phyloP scores from a whole-genome alignment of 2,113 vertebrate genomes.

The Eidolon helvum region DNA sequence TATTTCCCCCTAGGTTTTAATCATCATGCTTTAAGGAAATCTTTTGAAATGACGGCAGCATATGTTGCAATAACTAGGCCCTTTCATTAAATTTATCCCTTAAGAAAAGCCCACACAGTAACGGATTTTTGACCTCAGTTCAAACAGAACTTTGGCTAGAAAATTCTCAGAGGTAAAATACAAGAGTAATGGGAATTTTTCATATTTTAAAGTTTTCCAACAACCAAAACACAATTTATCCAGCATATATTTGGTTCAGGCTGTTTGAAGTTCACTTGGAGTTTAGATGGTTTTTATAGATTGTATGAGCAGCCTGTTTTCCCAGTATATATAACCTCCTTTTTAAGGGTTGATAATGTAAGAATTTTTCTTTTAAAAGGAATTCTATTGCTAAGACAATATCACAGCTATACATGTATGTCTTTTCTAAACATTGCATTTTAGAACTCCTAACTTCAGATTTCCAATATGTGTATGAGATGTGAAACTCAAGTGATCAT shows the following conservation, averaged over 20 bases:
- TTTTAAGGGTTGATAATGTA: not conserved
- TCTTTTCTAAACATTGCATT: slow-evolving; percentile 26
- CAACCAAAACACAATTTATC: not conserved
- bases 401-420: not conserved
- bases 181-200: slow-evolving; percentile 49
- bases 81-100: slow-evolving; percentile 63
- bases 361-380: slow-evolving; percentile 24
- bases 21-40: slow-evolving; percentile 38
- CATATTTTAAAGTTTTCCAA: slow-evolving; percentile 41
- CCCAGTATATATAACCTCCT: not conserved
- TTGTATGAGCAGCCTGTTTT: not conserved
- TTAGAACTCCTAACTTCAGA: slow-evolving; percentile 53
- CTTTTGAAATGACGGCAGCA: slow-evolving; percentile 43
- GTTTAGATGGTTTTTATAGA: slow-evolving; percentile 27
- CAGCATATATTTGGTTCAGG: slow-evolving; percentile 37
- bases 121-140: slow-evolving; percentile 63
- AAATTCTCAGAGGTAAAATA: slow-evolving; percentile 62
- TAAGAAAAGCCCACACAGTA: slow-evolving; percentile 57
- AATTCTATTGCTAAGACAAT: not conserved
- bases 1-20: slow-evolving; percentile 67
- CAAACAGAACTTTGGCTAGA: slow-evolving; percentile 59
- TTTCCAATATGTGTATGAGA: slow-evolving; percentile 30
- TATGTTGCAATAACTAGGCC: slow-evolving; percentile 53
- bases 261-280: slow-evolving; percentile 37
- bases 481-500: not conserved